Evolutionary conservation across 1,140 invertebrate genomes (phyloP).

Genomic region (Pemphigus obesinymphae): DNA sequence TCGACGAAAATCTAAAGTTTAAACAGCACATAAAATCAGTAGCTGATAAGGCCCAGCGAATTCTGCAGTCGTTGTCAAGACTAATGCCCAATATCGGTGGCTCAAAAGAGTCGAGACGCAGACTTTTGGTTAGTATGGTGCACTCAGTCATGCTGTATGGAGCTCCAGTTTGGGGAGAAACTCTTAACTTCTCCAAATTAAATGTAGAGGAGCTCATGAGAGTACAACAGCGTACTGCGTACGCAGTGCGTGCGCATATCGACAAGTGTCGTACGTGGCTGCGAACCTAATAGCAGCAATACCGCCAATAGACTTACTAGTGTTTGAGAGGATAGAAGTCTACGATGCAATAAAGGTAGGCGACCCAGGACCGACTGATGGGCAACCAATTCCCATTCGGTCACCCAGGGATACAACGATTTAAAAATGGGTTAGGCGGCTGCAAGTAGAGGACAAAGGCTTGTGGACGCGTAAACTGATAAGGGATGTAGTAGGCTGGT

Average conservation of each 20-base stretch:
- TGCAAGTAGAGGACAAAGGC: background rate
- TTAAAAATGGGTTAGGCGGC: background rate
- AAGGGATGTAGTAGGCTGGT: background rate
- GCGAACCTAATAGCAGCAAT: background rate
- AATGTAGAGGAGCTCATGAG: no score
- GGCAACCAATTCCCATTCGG: background rate
- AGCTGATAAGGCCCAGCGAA: background rate
- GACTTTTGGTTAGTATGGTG: background rate
- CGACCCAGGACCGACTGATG: no score
- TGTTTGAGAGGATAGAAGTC: background rate
- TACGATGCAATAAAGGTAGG: no score
- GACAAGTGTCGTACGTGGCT: background rate
- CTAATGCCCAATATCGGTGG: background rate
- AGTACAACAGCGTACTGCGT: background rate
- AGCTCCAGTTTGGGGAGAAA: background rate
- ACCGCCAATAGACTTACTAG: background rate
- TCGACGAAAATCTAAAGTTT: background rate
- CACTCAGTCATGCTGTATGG: background rate
- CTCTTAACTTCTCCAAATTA: no score
- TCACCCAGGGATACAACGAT: background rate
- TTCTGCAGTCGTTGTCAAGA: background rate
- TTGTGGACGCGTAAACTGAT: background rate
- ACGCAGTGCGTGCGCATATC: background rate
- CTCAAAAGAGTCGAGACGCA: background rate
- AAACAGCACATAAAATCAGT: background rate